These are phyloP conservation scores for Cercocebus atys DNA, from an alignment of 2,113 vertebrate species.

Conservation along the genomic window DNA sequence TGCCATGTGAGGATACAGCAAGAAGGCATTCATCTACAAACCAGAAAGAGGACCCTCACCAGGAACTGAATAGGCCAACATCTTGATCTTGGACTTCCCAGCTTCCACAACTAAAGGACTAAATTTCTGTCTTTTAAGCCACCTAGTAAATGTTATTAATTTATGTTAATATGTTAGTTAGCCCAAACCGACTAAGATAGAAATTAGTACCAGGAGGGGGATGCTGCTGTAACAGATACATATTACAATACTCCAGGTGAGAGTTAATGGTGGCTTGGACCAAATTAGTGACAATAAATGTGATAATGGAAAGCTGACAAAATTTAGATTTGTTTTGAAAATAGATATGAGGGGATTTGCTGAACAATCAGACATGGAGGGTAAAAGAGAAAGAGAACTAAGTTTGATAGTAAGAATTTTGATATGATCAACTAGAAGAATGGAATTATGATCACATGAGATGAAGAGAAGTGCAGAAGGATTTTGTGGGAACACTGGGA, in stretches of 20 bases:
- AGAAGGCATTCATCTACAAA: background rate
- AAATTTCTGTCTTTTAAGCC: background rate
- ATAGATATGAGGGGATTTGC: background rate
- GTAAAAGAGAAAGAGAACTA: background rate
- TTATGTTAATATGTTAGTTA: no score
- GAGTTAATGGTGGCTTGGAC: background rate
- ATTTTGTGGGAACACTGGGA: background rate
- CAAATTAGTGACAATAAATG: background rate
- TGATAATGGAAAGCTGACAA: background rate
- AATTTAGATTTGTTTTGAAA: background rate
- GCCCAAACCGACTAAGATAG: background rate
- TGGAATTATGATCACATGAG: background rate
- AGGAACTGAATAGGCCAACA: background rate
- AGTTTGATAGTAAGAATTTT: background rate
- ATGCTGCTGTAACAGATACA: background rate
- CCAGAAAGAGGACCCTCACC: background rate
- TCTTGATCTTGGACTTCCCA: background rate
- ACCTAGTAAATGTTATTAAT: background rate
- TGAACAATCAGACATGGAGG: background rate
- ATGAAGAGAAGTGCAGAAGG: background rate
- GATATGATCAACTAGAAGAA: background rate
- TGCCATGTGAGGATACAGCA: background rate
- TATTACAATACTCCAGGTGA: background rate
- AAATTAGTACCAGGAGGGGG: background rate
- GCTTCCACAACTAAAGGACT: background rate